Conservation (phyloP, 2,113 vertebrate genomes). For the Mystacornis crossleyi region DNA sequence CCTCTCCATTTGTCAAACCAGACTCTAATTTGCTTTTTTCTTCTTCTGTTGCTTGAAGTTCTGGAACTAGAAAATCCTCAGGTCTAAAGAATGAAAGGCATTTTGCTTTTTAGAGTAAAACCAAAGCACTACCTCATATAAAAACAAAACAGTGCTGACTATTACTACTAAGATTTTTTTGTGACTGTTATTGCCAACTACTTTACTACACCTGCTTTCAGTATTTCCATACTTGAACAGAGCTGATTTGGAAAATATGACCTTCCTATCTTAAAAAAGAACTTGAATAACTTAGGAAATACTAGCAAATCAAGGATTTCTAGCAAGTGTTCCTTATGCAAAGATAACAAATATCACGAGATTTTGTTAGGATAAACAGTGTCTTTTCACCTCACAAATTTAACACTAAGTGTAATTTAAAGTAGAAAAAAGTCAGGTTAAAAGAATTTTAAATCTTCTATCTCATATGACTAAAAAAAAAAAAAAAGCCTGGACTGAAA, state of each 20-base stretch:
- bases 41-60: conserved; percentile 96
- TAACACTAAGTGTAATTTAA: neutral
- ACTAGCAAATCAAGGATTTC: neutral
- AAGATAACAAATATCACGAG: neutral
- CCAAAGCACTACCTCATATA: neutral
- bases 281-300: neutral
- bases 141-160: neutral
- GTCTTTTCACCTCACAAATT: neutral
- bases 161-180: neutral
- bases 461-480: neutral
- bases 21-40: conserved; percentile 96
- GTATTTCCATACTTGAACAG: neutral
- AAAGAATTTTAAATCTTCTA: neutral
- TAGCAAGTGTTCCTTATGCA: neutral
- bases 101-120: conserved; percentile 17
- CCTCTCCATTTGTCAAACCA: conserved; percentile 94
- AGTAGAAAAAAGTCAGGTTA: neutral
- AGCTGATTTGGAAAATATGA: neutral
- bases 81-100: conserved; percentile 77
- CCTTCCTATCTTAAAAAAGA: neutral
- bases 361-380: neutral
- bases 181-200: neutral
- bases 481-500: neutral
- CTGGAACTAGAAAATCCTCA: conserved; percentile 97
- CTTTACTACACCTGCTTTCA: neutral